These are phyloP conservation scores for Brevipalpus yothersi DNA, from an alignment of 1,140 invertebrate species.

Conservation along the genomic window DNA sequence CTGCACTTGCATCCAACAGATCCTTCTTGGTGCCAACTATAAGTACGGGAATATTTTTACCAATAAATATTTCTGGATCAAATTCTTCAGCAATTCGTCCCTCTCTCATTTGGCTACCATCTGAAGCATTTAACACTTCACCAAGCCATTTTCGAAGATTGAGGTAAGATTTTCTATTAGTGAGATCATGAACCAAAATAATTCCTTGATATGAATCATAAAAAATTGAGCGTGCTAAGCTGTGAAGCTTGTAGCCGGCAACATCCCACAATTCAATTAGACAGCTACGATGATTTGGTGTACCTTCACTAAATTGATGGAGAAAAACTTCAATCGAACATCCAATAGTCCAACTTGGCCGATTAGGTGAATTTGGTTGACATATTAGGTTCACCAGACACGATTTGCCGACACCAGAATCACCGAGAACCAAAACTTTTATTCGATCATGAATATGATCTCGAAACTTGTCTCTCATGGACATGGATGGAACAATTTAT, in stretches of 20 bases:
- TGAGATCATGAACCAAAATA: conserved; percentile 82
- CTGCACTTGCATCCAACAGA: conserved; percentile 25
- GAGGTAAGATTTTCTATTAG: conserved; percentile 79
- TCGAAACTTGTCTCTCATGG: neutral
- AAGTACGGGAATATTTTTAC: conserved; percentile 53
- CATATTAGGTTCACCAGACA: conserved; percentile 74
- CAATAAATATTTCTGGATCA: conserved; percentile 70
- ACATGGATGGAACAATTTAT: conserved; percentile 18
- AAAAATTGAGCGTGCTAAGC: conserved; percentile 71
- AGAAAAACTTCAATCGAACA: conserved; percentile 85
- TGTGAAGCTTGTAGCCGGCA: conserved; percentile 71
- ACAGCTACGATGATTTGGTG: conserved; percentile 56
- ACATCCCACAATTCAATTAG: conserved; percentile 91
- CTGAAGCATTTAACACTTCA: conserved; percentile 53
- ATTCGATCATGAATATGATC: conserved; percentile 38
- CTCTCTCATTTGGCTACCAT: conserved; percentile 9
- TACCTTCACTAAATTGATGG: conserved; percentile 84
- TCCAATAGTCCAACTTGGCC: conserved; percentile 78
- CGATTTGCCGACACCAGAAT: conserved; percentile 88
- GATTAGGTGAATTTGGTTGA: conserved; percentile 51
- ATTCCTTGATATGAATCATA: conserved; percentile 80
- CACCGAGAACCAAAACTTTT: conserved; percentile 67
- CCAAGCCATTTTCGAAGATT: conserved; percentile 77
- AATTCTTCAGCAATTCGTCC: conserved; percentile 26
- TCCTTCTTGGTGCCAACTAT: conserved; percentile 81